Evolutionary conservation across 2,113 vertebrate genomes (phyloP), one percentile per base, ranked within the genome.

Genomic region (Platysternon megacephalum): DNA sequence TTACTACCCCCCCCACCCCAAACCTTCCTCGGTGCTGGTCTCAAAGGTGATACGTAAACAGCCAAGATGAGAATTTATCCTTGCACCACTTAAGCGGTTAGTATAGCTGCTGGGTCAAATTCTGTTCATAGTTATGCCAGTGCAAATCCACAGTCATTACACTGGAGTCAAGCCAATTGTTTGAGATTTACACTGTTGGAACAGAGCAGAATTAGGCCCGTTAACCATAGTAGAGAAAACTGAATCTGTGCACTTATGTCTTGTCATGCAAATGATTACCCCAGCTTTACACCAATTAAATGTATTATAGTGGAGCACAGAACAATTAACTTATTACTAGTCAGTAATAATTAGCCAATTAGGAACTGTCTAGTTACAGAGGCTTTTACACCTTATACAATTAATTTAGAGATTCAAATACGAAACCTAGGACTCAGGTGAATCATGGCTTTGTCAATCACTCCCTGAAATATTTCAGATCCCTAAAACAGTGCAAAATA

Each of bases 211-310:
- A 91, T 72, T 76, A 28, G 88, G 55, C 68, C 53, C 89, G 88
- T 16, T 78, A 89, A 44, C 1, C 2, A 0, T 46, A 42, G n/a
- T 82, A 83, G 85, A 94, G 7, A 82, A 93, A 81, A 28, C 42
- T 4, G n/a, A 28, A 78, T 46, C 5, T 21, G 87, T 16, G 3
- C 32, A n/a, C 13, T 65, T 49, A 52, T 19, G 65, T 56, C 92
- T 79, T 83, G 49, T 72, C 86, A 93, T 79, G 53, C 93, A 44
- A 44, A 76, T 76, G 35, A 68, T 94, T 72, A 92, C 82, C 80
- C 2, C 55, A 86, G 35, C 65, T 85, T 86, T 87, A 52, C 65
- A 51, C 11, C 48, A 91, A 61, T 0, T 35, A 74, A 94, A 85
- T 12, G 2, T 35, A 78, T 2, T 65, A 0, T 22, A 2, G 49